Evolutionary conservation across 2,888 invertebrate species (phyloP), one percentile per base, ranked within the genome.

Genomic region (Drepana falcataria): DNA sequence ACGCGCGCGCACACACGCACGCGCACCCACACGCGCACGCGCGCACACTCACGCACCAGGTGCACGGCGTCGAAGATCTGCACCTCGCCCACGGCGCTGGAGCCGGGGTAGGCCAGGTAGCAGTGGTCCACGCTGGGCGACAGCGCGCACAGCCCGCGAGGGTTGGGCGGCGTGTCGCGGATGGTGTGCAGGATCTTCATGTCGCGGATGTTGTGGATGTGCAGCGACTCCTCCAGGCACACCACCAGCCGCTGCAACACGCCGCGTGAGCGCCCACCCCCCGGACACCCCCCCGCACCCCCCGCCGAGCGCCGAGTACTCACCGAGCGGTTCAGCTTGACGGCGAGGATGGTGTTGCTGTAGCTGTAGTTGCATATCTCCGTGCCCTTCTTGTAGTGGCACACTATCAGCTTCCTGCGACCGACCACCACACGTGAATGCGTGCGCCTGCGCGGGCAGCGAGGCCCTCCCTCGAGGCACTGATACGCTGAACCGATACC

Each of bases 151-250:
- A 99, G 92, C 34, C 99, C 99, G 73, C 93, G 93, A 55, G 96
- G 95, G 92, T 99, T 99, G 59, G 97, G 96, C 61, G 99, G 99
- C 60, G 99, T 99, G 87, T 99, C 99, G 72, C 98, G 94, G 81
- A 99, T 99, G 58, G 98, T 98, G 91, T 99, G 99, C 77, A 99
- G 93, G 65, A 99, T 96, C 91, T 97, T 98, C 98, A 99, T 98
- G 85, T 99, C 98, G 71, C 96, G 95, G 76, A 99, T 98, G 91
- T 98, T 99, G 93, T 99, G 99, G 81, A 99, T 98, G 88, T 98
- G 98, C 67, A 99, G 93, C 70, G 97, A 97, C 85, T 99, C 99
- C 89, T 99, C 99, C 75, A 99, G 92, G 85, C 99, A 99, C 66
- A 99, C 99, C 66, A 99, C 95, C 83, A 99, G 92, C 77, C 99